A percentile compares a stretch with the other conserved stretches of the same genome.
Evolutionary conservation across 2,797 vertebrate species (phyloP).

Genomic region (Urocyon cinereoargenteus): DNA sequence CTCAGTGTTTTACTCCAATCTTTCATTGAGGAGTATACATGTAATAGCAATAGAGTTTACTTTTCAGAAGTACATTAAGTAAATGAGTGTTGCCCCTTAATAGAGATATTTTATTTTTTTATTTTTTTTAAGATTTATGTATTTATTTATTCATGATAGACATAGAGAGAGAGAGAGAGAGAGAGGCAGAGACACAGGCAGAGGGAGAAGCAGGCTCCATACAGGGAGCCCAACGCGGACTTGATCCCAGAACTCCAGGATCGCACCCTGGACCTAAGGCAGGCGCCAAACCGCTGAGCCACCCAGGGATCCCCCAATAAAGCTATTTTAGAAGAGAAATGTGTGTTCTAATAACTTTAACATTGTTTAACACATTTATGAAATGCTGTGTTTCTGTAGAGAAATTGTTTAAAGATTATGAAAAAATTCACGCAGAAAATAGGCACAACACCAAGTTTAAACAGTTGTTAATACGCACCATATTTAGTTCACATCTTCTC

Average conservation of each 20-base stretch:
- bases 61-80: conserved; percentile 39
- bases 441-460: neutral
- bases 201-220: too few species aligned
- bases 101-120: neutral
- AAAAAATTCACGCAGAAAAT: conserved; percentile 60
- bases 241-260: too few species aligned
- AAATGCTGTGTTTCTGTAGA: conserved; percentile 43
- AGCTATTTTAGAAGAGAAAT: conserved; percentile 56
- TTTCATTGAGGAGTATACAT: neutral
- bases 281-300: too few species aligned
- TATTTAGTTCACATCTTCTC: neutral
- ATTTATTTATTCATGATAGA: too few species aligned
- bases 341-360: conserved; percentile 35
- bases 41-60: neutral
- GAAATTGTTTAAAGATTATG: conserved; percentile 56
- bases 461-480: neutral
- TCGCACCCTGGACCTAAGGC: too few species aligned
- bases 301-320: neutral
- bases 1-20: neutral
- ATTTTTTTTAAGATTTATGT: too few species aligned
- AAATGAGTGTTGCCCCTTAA: conserved; percentile 26
- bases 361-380: conserved; percentile 64
- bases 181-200: too few species aligned
- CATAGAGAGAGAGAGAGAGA: too few species aligned
- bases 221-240: too few species aligned